These are phyloP conservation scores for Trichoplax adhaerens DNA, from an alignment of 37 sponge, comb jelly and placozoan species.

Conservation along the genomic window DNA sequence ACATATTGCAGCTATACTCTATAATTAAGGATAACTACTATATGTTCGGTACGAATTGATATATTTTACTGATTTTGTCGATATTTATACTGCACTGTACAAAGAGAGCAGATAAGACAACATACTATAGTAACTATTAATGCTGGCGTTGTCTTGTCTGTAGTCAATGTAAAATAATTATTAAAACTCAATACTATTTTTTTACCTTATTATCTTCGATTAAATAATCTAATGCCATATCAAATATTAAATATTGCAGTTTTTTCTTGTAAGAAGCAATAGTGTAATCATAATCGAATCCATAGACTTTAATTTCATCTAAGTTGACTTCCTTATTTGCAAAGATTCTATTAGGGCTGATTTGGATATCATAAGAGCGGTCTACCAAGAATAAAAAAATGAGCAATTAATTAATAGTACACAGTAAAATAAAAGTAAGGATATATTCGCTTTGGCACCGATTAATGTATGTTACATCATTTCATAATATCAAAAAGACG, in stretches of 20 bases:
- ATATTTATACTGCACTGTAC: too few relatives aligned
- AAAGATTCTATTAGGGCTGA: constrained; percentile 47
- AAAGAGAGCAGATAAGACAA: not conserved
- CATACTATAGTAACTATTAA: not conserved
- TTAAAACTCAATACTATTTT: not conserved
- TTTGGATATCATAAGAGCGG: not conserved
- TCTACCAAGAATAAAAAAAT: too few relatives aligned
- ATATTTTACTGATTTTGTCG: too few relatives aligned
- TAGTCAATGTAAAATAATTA: not conserved
- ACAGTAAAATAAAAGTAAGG: too few relatives aligned
- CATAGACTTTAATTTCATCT: constrained; percentile 70
- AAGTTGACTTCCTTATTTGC: constrained; percentile 77
- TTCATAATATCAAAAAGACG: too few relatives aligned
- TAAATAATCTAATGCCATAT: constrained; percentile 44
- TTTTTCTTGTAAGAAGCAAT: constrained; percentile 63
- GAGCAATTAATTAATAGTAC: too few relatives aligned
- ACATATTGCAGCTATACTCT: too few relatives aligned
- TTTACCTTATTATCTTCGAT: constrained; percentile 43
- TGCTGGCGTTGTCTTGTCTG: not conserved
- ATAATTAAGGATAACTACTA: too few relatives aligned
- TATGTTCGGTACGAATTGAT: too few relatives aligned
- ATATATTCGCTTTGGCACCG: too few relatives aligned
- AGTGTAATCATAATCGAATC: constrained; percentile 98
- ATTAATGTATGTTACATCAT: too few relatives aligned
- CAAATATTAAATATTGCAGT: constrained; percentile 57